A percentile compares a stretch with the other conserved stretches of the same genome.
Conservation (phyloP, 2,113 vertebrate genomes). For the Candoia aspera region DNA sequence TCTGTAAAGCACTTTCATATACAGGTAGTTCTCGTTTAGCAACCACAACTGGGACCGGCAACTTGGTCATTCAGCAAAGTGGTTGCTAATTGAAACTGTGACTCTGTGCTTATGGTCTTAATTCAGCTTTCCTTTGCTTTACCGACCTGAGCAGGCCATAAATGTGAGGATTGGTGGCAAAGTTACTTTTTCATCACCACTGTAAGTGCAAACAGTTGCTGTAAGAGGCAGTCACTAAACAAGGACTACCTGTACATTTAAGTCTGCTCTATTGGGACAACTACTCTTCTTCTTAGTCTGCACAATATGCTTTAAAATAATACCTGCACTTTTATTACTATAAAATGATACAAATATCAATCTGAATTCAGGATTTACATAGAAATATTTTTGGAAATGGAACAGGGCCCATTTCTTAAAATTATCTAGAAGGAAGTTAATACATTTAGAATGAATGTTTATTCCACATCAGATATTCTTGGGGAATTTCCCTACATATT, state of each 20-base stretch:
- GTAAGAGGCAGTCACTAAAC: neutral
- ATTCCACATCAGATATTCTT: neutral
- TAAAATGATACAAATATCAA: neutral
- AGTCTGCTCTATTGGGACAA: neutral
- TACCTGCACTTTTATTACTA: neutral
- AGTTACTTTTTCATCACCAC: neutral
- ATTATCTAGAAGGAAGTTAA: neutral
- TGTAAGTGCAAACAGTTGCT: neutral
- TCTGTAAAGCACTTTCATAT: neutral
- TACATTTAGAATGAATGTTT: neutral
- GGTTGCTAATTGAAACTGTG: neutral
- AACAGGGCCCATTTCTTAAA: neutral
- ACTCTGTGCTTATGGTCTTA: neutral
- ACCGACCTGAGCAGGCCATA: neutral
- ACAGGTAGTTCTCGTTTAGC: neutral
- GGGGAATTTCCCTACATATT: neutral
- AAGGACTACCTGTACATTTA: neutral
- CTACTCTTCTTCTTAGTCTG: neutral
- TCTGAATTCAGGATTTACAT: neutral
- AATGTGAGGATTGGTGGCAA: neutral
- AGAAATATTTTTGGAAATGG: neutral
- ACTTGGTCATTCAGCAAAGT: neutral
- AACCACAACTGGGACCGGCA: neutral
- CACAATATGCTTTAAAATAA: neutral
- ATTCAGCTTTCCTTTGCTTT: neutral